Percentiles rank a stretch among this genome's conserved stretches.
phyloP scores from a whole-genome alignment of 2,888 invertebrate genomes.

The Pheosia tremula region DNA sequence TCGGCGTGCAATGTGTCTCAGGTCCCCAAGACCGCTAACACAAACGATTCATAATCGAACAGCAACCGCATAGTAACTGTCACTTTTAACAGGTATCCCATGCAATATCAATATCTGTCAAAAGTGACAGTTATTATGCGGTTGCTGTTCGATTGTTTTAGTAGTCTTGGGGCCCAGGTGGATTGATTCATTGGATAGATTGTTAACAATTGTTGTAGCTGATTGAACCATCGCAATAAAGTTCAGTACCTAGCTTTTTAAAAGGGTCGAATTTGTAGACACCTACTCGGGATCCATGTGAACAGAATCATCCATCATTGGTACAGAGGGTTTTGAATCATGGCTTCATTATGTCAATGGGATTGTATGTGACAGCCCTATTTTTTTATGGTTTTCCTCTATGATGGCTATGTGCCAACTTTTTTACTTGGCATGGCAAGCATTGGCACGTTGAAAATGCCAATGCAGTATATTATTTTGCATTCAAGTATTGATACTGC shows the following conservation, averaged over 20 bases:
- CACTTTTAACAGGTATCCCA: too few species aligned
- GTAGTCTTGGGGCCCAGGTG: too few species aligned
- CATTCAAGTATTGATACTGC: background rate
- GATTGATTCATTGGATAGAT: too few species aligned
- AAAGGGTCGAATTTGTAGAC: background rate
- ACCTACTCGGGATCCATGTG: background rate
- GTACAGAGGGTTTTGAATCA: background rate
- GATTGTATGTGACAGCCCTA: conserved; percentile 34
- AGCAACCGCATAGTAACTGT: too few species aligned
- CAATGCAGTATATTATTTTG: background rate
- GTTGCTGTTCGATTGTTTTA: too few species aligned
- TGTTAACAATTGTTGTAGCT: too few species aligned
- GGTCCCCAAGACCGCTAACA: too few species aligned
- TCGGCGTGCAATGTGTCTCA: too few species aligned
- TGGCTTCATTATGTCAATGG: conserved; percentile 10
- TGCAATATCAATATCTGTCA: too few species aligned
- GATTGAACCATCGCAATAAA: too few species aligned
- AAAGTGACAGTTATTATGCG: too few species aligned
- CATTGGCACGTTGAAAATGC: conserved; percentile 22
- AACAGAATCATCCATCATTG: background rate
- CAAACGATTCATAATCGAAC: too few species aligned
- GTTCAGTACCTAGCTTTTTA: background rate
- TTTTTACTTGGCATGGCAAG: conserved; percentile 27
- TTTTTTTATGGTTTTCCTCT: conserved; percentile 8
- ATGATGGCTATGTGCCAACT: conserved; percentile 11